Evolutionary conservation across 2,797 vertebrate genomes (phyloP), one percentile per base, ranked within the genome.

Genomic region (Muraenolepis orangiensis): DNA sequence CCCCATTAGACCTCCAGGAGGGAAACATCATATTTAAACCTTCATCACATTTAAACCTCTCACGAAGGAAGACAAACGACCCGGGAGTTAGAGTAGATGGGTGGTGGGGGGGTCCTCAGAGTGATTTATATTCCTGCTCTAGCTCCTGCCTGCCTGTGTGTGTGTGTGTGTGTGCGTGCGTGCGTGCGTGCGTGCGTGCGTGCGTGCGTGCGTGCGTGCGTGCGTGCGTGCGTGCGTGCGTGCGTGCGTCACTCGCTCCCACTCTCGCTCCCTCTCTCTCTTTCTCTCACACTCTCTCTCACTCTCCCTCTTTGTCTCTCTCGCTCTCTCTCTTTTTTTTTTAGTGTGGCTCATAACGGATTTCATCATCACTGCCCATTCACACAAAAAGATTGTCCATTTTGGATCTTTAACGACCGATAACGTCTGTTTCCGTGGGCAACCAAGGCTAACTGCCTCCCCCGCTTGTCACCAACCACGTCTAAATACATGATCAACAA

Each of bases 61-160:
- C 86, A 83, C 90, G 92, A 92, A 90, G 92, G 90, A 93, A 93
- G 93, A 94, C 91, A 94, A 95, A 95, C 93, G 92, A 91, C 91
- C 83, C 72, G 85, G 88, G 89, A 91, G 88, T 91, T 91, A 89
- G 74, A 80, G 72, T 77, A 82, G 64, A 16, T 3, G 10, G 64
- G 69, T 79, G 74, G 84, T 87, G 76, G 80, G 74, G 84, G 88
- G 76, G 87, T 88, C 91, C 84, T 81, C 88, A 92, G 91, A 92
- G 90, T 90, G 89, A 92, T 92, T 93, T 92, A 89, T 92, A 93
- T 93, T 93, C 94, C 93, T 93, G 92, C 89, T 30, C 81, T 88
- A 78, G 91, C 90, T 91, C 83, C 85, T 90, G 91, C 91, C 91
- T 93, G 92, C 92, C 16, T 3, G 42, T 51, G 42, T 2, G 8